A percentile compares a stretch with the other conserved stretches of the same genome.
phyloP scores from a whole-genome alignment of 1,140 invertebrate species.

The Hyles euphorbiae region DNA sequence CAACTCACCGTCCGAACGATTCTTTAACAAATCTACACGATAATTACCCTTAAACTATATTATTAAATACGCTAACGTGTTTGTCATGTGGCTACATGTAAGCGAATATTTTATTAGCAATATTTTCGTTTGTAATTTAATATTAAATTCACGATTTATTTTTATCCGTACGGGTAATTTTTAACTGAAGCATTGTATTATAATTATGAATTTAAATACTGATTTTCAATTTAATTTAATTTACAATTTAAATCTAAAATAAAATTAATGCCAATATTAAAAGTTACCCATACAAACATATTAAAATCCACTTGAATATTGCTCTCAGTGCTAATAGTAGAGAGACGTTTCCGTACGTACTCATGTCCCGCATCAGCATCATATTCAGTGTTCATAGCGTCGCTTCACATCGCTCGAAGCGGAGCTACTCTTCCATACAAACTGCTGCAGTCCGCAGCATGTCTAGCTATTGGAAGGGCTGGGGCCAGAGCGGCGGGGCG shows the following conservation, averaged over 20 bases:
- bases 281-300: conserved; percentile 2
- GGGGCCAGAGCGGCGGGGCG: conserved; percentile 53
- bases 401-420: too few relatives aligned
- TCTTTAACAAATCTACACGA: conserved; percentile 17
- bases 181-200: neutral
- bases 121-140: too few relatives aligned
- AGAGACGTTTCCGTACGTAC: conserved; percentile 25
- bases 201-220: too few relatives aligned
- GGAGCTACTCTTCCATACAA: too few relatives aligned
- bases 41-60: conserved; percentile 7
- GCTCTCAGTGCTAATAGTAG: conserved; percentile 22
- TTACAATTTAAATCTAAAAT: too few relatives aligned
- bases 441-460: too few relatives aligned
- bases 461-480: conserved; percentile 31
- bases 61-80: conserved; percentile 3
- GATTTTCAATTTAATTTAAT: too few relatives aligned
- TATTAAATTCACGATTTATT: too few relatives aligned
- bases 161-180: neutral
- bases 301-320: conserved; percentile 19
- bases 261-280: neutral
- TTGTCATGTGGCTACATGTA: conserved; percentile 4
- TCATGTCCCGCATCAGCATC: conserved; percentile 16
- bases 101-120: conserved; percentile 1
- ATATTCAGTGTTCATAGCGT: conserved; percentile 4
- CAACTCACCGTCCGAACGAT: conserved; percentile 24